These are phyloP conservation scores for Cryptops parisi DNA, from an alignment of 2,888 invertebrate genomes.

Conservation along the genomic window DNA sequence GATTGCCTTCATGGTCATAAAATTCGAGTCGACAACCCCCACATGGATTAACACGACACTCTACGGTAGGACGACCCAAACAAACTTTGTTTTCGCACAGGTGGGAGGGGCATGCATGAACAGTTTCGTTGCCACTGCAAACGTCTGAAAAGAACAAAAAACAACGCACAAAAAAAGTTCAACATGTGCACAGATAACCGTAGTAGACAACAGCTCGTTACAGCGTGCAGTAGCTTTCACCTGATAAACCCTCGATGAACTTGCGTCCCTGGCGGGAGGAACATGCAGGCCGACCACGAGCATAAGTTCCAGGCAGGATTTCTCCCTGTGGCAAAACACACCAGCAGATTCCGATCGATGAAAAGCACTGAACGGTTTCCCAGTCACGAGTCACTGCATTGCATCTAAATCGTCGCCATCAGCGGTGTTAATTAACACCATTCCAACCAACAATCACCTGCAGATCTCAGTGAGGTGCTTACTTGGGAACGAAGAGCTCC, in stretches of 20 bases:
- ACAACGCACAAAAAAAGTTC: not conserved
- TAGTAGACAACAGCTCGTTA: too few species aligned
- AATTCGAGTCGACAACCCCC: conserved; percentile 28
- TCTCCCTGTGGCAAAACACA: conserved; percentile 41
- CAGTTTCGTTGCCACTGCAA: conserved; percentile 26
- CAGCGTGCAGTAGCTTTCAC: too few species aligned
- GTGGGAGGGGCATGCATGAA: conserved; percentile 26
- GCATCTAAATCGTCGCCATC: too few species aligned
- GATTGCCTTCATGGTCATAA: conserved; percentile 24
- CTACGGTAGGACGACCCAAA: conserved; percentile 26
- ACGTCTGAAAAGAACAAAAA: conserved; percentile 19
- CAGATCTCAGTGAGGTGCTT: too few species aligned
- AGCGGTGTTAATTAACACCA: too few species aligned
- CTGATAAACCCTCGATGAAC: not conserved
- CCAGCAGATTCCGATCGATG: conserved; percentile 66
- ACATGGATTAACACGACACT: conserved; percentile 30
- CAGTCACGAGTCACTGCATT: conserved; percentile 47
- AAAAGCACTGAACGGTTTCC: conserved; percentile 68
- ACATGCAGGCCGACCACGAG: conserved; percentile 59
- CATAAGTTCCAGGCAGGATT: conserved; percentile 39
- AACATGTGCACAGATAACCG: too few species aligned
- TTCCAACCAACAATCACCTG: too few species aligned
- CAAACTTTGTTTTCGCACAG: conserved; percentile 28
- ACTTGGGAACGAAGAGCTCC: too few species aligned
- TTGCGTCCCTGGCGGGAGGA: conserved; percentile 39